Conservation (phyloP, 2,888 invertebrate genomes). For the Lacanobia wlatinum region DNA sequence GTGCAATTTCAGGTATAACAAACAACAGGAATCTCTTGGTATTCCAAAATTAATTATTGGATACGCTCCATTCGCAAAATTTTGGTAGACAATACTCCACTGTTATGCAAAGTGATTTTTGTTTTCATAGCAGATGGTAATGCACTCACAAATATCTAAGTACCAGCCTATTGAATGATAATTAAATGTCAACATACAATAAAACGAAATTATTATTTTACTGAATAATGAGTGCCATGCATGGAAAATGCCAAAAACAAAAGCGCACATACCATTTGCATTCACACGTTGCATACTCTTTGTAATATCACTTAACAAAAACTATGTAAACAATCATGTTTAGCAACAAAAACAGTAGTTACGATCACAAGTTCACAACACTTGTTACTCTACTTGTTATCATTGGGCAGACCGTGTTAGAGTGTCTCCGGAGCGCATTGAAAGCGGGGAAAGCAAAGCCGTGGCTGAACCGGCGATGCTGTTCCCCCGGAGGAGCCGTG, state of each 20-base stretch:
- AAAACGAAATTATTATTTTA: slow-evolving; percentile 19
- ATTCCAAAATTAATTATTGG: not conserved
- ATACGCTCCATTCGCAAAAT: slow-evolving; percentile 16
- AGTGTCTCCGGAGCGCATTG: slow-evolving; percentile 92
- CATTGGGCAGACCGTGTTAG: slow-evolving; percentile 92
- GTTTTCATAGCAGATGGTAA: slow-evolving; percentile 25
- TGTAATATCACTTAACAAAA: slow-evolving; percentile 46
- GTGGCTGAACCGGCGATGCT: slow-evolving; percentile 89
- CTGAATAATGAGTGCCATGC: slow-evolving; percentile 49
- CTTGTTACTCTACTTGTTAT: slow-evolving; percentile 74
- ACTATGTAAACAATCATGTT: slow-evolving; percentile 44
- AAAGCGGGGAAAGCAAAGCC: slow-evolving; percentile 92
- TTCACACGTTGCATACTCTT: slow-evolving; percentile 56
- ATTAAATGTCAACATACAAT: slow-evolving; percentile 26
- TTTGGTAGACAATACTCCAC: slow-evolving; percentile 20
- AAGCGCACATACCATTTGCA: slow-evolving; percentile 51
- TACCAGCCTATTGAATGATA: slow-evolving; percentile 21
- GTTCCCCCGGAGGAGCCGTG: slow-evolving; percentile 89
- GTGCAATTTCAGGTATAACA: not conserved
- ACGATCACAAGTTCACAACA: slow-evolving; percentile 75
- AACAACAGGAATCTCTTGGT: slow-evolving; percentile 5
- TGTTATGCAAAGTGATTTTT: slow-evolving; percentile 46
- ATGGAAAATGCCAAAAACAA: slow-evolving; percentile 50
- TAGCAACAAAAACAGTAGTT: slow-evolving; percentile 59
- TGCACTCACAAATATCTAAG: slow-evolving; percentile 22